Base-by-base conservation (phyloP, 2,888 invertebrate genomes). In the Oligia latruncula region DNA sequence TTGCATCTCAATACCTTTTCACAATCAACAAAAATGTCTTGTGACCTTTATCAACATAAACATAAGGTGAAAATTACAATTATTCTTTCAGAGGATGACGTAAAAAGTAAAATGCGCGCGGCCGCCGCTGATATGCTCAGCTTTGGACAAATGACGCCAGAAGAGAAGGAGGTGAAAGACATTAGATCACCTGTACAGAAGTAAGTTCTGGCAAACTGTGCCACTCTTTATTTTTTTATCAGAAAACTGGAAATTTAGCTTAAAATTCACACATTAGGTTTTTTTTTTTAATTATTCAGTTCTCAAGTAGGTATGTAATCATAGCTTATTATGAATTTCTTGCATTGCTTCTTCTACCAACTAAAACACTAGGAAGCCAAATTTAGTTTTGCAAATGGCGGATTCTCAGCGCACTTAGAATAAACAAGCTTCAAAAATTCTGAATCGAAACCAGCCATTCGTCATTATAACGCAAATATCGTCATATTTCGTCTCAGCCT, bases 121-220 rank as follows among this genome's bases (percentile, higher is more conserved):
- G 95, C 95, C 0, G 96, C 96, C 1, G 92, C 92, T 0, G 96
- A 96, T 29, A 94, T 96, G 35, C 89, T 96, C 0, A 95, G 94
- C 80, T 94, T 90, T 74, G 93, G 94, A 11, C 90, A 94, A 80
- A 40, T 92, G 0, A 78, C 88, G 11, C 95, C 94, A 8, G 93
- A 94, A 52, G 90, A 92, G 8, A 91, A 93, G 0, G 91, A 93
- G 43, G 67, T 74, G 0, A 92, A 92, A 58, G 92, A 94, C 9
- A 83, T 92, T 3, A 92, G 96, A 73, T 89, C 96, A 58, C 96
- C 96, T 0, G 88, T 89, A 43, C 94, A 94, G 52, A 94, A 93
- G 96, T 96, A 87, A 91, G 93, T 90, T 35, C 4, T 64, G 4
- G 40, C 13, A 60, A 49, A 4, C 9, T 52, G 4, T 40, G 8